Percentiles rank a stretch among this genome's conserved stretches.
These are phyloP conservation scores for Lacerta agilis DNA, from an alignment of 2,797 vertebrate genomes.

Conservation along the genomic window DNA sequence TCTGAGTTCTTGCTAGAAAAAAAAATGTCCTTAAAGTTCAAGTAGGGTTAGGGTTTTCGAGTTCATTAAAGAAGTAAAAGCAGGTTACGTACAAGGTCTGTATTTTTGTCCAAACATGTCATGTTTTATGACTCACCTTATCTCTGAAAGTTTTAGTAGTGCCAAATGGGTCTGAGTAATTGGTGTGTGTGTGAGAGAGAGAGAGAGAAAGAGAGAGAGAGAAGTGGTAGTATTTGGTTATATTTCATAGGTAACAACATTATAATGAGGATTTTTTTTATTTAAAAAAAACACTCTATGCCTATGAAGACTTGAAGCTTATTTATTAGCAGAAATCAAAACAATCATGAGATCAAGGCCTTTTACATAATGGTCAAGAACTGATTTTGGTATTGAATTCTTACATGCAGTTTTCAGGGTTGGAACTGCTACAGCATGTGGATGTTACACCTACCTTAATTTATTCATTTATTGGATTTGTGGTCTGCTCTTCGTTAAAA, in stretches of 20 bases:
- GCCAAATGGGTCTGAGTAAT: neutral
- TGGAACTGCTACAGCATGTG: neutral
- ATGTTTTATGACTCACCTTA: conserved; percentile 3
- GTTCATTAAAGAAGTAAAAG: neutral
- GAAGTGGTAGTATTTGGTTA: neutral
- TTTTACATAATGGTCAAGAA: neutral
- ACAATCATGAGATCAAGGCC: neutral
- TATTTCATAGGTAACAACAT: neutral
- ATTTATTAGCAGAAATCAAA: neutral
- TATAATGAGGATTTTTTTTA: neutral
- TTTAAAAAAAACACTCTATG: neutral
- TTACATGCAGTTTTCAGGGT: neutral
- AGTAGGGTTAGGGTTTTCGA: neutral
- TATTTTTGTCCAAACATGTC: neutral
- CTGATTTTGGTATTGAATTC: neutral
- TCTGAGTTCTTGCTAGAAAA: neutral
- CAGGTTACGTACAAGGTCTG: neutral
- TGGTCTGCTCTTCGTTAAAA: too few relatives aligned
- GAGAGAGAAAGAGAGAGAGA: neutral
- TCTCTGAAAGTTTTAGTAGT: neutral
- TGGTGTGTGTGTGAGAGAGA: neutral
- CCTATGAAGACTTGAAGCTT: neutral
- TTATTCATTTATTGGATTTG: too few relatives aligned
- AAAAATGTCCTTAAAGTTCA: neutral
- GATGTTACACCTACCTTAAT: neutral